A percentile compares a stretch with the other conserved stretches of the same genome.
These are phyloP conservation scores for Chaenodraco wilsoni DNA, from an alignment of 2,797 vertebrate species.

Conservation along the genomic window DNA sequence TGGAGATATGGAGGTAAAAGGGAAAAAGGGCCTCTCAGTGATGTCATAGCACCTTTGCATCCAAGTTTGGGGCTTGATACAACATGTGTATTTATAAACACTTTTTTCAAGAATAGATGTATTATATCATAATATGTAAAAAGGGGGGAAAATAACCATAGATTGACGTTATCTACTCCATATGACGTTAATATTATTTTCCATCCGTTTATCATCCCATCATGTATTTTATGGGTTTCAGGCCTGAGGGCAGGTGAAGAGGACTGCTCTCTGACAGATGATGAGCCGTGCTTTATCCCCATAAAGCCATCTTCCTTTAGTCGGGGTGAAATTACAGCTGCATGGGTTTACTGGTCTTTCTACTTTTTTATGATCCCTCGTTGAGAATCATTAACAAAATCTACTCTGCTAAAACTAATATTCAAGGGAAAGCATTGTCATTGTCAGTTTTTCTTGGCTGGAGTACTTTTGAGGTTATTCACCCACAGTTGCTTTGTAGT, in stretches of 20 bases:
- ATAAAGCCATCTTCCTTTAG: slow-evolving; percentile 40
- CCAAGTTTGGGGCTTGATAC: slow-evolving; percentile 11
- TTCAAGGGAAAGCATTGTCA: slow-evolving; percentile 31
- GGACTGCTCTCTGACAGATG: slow-evolving; percentile 27
- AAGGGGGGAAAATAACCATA: background rate
- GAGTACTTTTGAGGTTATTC: slow-evolving; percentile 58
- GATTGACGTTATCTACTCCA: background rate
- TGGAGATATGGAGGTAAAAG: background rate
- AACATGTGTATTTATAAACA: background rate
- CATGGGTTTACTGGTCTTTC: slow-evolving; percentile 25
- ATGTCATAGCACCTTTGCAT: slow-evolving; percentile 27
- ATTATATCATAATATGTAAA: background rate
- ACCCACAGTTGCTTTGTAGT: slow-evolving; percentile 46
- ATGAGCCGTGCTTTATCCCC: slow-evolving; percentile 27
- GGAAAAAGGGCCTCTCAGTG: background rate
- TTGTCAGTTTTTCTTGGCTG: slow-evolving; percentile 33
- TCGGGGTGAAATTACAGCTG: slow-evolving; percentile 35
- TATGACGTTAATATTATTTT: slow-evolving; percentile 13
- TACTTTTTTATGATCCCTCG: slow-evolving; percentile 26
- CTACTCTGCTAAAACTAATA: slow-evolving; percentile 31
- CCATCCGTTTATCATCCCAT: slow-evolving; percentile 30
- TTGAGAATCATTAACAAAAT: slow-evolving; percentile 43
- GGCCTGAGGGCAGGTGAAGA: slow-evolving; percentile 30
- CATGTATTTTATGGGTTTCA: slow-evolving; percentile 25
- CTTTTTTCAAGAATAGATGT: slow-evolving; percentile 5